Conservation (phyloP, 2,113 vertebrate species). For the Euleptes europaea region DNA sequence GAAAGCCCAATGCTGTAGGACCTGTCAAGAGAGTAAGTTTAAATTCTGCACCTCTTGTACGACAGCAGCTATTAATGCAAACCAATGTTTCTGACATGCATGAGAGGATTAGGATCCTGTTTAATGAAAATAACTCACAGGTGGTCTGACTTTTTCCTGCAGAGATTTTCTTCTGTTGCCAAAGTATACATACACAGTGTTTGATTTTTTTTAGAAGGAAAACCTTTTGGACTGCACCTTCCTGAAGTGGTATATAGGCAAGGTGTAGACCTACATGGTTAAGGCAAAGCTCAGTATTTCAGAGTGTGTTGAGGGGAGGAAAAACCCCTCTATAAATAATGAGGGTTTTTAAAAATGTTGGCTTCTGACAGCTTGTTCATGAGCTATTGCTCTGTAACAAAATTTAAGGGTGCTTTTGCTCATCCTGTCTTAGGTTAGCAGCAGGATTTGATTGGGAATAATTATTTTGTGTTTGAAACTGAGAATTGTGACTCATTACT, state of each 20-base stretch:
- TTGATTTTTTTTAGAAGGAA: slow-evolving; percentile 56
- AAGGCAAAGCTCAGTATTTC: slow-evolving; percentile 24
- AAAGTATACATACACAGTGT: slow-evolving; percentile 50
- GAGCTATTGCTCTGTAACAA: slow-evolving; percentile 5
- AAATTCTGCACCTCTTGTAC: slow-evolving; percentile 14
- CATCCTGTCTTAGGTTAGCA: neutral
- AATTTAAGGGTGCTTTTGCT: neutral
- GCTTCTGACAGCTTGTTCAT: neutral
- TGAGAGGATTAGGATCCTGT: neutral
- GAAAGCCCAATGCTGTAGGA: slow-evolving; percentile 29
- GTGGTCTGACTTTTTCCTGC: slow-evolving; percentile 53
- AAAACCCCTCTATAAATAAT: slow-evolving; percentile 20
- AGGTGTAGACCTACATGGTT: slow-evolving; percentile 20
- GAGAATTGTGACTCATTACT: neutral
- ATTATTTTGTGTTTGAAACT: too few species aligned
- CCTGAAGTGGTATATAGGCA: slow-evolving; percentile 44
- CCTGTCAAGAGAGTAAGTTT: slow-evolving; percentile 18
- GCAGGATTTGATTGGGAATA: neutral
- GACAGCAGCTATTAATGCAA: slow-evolving; percentile 1
- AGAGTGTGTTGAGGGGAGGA: neutral
- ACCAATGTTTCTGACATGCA: slow-evolving; percentile 4
- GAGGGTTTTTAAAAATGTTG: slow-evolving; percentile 23
- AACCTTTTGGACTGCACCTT: slow-evolving; percentile 37
- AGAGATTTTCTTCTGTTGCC: slow-evolving; percentile 50
- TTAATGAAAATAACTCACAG: neutral